Conservation (phyloP, 2,113 vertebrate genomes). For the Rhinolophus ferrumequinum region DNA sequence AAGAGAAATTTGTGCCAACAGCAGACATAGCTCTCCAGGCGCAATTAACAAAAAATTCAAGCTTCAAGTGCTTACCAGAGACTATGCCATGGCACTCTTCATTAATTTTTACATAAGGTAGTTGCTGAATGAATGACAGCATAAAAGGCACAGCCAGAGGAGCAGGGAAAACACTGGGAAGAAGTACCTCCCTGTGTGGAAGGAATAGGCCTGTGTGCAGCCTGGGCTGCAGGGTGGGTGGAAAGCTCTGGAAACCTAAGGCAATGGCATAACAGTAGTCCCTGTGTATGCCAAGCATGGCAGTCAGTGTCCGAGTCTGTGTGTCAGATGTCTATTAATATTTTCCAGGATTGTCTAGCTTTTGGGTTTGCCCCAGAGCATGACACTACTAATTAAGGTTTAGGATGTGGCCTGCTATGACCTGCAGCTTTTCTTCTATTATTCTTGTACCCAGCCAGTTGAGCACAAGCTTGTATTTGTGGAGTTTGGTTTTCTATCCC, state of each 20-base stretch:
- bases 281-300: rapidly evolving
- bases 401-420: not conserved
- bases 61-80: not conserved
- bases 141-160: not conserved
- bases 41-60: not conserved
- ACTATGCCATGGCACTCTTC: not conserved
- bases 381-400: not conserved
- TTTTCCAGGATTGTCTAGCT: not conserved
- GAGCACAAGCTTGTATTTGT: not conserved
- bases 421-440: not conserved
- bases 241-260: not conserved
- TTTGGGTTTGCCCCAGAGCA: not conserved
- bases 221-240: not conserved
- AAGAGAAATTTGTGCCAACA: not conserved
- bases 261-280: not conserved
- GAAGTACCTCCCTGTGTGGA: not conserved
- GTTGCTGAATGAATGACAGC: not conserved
- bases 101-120: not conserved
- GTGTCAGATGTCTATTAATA: not conserved
- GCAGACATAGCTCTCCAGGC: not conserved
- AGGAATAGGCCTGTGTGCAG: not conserved
- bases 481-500: not conserved
- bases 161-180: not conserved
- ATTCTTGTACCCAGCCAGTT: not conserved
- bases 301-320: not conserved